These are phyloP conservation scores for Gallinago nigripennis DNA, from an alignment of 2,797 vertebrate genomes.

Conservation along the genomic window DNA sequence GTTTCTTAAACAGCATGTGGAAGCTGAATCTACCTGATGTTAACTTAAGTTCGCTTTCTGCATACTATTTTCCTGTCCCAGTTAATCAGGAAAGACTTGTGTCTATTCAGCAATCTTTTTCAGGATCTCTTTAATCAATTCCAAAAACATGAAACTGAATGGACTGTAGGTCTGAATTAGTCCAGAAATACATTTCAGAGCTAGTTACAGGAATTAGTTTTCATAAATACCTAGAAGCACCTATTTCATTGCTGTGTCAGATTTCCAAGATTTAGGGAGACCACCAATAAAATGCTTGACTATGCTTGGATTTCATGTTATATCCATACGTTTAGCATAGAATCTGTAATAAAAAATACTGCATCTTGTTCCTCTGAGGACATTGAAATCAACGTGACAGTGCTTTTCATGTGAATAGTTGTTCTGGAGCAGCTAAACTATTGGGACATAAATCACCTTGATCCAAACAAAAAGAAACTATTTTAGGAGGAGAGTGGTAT, in stretches of 20 bases:
- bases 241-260: rapidly evolving
- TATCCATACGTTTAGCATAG: not conserved
- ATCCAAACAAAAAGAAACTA: not conserved
- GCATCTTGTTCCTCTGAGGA: not conserved
- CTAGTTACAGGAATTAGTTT: not conserved
- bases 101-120: not conserved
- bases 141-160: not conserved
- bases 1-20: not conserved
- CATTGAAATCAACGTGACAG: not conserved
- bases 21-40: not conserved
- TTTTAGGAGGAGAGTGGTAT: not conserved
- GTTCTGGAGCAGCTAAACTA: not conserved
- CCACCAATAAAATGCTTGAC: not conserved
- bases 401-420: not conserved
- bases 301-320: not conserved
- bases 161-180: not conserved
- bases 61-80: not conserved
- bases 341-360: not conserved
- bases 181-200: not conserved
- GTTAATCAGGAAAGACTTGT: not conserved
- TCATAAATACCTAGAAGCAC: not conserved
- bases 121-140: not conserved
- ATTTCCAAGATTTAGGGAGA: not conserved
- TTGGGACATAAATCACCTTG: rapidly evolving
- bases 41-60: not conserved